Base-by-base conservation (phyloP, 2,888 invertebrate species). In the Lithophane semibrunnea region DNA sequence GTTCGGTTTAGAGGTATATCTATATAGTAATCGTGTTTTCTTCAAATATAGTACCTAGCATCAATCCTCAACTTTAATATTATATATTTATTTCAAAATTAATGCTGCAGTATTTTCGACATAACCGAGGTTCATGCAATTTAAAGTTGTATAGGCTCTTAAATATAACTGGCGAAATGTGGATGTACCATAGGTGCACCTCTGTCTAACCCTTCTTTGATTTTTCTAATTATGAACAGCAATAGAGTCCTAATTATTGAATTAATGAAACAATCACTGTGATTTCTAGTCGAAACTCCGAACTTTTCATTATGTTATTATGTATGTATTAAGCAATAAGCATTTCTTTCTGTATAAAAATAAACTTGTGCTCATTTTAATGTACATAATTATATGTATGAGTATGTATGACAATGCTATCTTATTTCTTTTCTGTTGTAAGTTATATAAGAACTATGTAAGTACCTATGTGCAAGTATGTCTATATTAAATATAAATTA, bases 221-320 rank as follows among this genome's bases (percentile, higher is more conserved):
- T 67, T 71, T 66, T 75, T 83, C 65, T 73, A 21, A 80, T 68
- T 75, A 72, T 68, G 66, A 61, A 52, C 71, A 74, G 37, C n/a
- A 79, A 63, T 69, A 29, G 75, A 73, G 52, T 75, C 68, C 44
- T 69, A 65, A 66, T 82, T 69, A 73, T 80, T 75, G 76, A 83
- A 80, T 80, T 83, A 88, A 88, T 88, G 81, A 90, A 92, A 91
- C 88, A 91, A 90, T 88, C 89, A 94, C 94, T 94, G 94, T 95
- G 94, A 95, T 95, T 94, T 94, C 94, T 95, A 95, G 95, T 95
- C 94, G 94, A 93, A 91, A 91, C 91, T 92, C 91, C 89, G 86
- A 91, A 93, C 91, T 93, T 93, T 90, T 90, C 87, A 88, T 88
- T 89, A 77, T 89, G 91, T 90, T 90, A 82, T 90, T 90, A 82